Evolutionary conservation across 2,113 vertebrate species (phyloP).

Genomic region (Sceloporus tristichus): DNA sequence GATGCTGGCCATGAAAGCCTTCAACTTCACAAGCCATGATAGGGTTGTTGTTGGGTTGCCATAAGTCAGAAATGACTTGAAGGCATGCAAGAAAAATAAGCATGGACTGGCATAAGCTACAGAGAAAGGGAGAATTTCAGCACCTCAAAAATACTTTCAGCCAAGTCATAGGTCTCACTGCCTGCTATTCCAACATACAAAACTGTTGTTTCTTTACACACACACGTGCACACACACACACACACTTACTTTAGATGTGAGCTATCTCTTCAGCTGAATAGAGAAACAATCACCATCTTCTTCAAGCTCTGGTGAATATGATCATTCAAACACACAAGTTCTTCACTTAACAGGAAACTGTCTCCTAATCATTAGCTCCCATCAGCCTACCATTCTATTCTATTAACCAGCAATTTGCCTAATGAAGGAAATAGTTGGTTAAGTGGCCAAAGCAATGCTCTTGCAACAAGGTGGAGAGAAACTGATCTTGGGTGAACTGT

Average conservation of each 20-base stretch:
- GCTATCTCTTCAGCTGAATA: neutral
- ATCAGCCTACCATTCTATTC: neutral
- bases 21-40: no score
- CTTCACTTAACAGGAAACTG: neutral
- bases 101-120: neutral
- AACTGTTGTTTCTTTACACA: neutral
- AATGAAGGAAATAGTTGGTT: neutral
- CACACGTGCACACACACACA: neutral
- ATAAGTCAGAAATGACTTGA: no score
- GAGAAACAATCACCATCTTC: neutral
- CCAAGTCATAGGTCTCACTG: neutral
- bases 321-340: neutral
- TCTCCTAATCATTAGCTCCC: neutral
- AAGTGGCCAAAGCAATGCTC: neutral
- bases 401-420: neutral
- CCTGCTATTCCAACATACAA: neutral
- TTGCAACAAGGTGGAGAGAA: neutral
- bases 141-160: neutral
- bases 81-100: no score
- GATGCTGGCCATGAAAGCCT: no score
- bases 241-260: neutral
- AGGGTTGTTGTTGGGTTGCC: no score
- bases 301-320: neutral
- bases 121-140: neutral
- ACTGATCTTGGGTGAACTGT: neutral